phyloP scores from a whole-genome alignment of 1,140 invertebrate species.

The Harlomillsia oculata region DNA sequence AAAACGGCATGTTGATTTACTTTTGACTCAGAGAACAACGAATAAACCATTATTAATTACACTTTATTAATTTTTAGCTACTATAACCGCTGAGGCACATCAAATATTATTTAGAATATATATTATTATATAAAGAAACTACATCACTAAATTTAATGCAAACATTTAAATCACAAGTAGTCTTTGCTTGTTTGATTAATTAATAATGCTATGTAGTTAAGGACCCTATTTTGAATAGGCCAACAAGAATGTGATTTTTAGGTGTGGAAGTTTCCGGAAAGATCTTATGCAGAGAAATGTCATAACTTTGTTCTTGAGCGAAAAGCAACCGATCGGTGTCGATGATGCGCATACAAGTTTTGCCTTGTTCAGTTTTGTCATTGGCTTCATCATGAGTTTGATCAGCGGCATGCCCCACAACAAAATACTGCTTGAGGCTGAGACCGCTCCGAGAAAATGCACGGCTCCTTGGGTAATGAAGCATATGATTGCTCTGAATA shows the following conservation, averaged over 20 bases:
- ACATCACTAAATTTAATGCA: no score
- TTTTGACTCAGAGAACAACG: no score
- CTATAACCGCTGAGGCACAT: no score
- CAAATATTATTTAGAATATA: no score
- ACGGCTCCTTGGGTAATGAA: constrained; percentile 53
- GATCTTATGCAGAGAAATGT: constrained; percentile 65
- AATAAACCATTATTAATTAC: no score
- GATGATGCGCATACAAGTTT: constrained; percentile 73
- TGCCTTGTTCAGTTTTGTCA: constrained; percentile 59
- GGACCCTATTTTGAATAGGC: constrained; percentile 44
- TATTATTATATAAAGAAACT: no score
- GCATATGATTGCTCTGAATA: constrained; percentile 59
- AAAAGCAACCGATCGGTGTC: constrained; percentile 71
- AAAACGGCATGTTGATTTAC: no score
- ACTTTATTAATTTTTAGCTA: no score
- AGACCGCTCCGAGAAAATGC: constrained; percentile 43
- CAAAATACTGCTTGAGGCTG: constrained; percentile 58
- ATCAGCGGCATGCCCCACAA: constrained; percentile 77
- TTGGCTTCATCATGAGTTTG: constrained; percentile 68
- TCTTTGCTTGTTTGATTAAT: no score
- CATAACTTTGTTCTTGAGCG: constrained; percentile 64
- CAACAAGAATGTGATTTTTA: constrained; percentile 87
- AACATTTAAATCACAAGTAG: no score
- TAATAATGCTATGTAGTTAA: no score
- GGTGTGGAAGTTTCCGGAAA: constrained; percentile 53